Evolutionary conservation across 2,888 invertebrate species (phyloP).

Genomic region (Odontomyia ornata): DNA sequence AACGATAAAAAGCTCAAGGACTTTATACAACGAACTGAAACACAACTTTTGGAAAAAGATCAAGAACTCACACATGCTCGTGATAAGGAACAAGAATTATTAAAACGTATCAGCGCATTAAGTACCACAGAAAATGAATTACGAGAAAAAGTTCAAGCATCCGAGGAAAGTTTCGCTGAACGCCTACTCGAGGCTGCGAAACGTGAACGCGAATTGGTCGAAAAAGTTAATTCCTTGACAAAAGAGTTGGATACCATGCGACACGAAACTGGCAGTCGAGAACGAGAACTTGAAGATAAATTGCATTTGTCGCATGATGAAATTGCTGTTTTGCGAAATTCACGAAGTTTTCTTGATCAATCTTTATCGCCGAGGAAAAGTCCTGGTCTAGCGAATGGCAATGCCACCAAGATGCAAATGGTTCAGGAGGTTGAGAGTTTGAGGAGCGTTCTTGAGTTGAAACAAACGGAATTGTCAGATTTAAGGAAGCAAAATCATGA

Average conservation of each 20-base stretch:
- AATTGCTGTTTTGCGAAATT: conserved; percentile 55
- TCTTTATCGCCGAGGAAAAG: conserved; percentile 47
- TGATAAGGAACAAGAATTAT: conserved; percentile 58
- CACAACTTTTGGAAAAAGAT: conserved; percentile 57
- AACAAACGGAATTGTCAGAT: conserved; percentile 84
- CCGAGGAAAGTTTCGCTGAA: conserved; percentile 56
- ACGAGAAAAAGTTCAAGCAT: conserved; percentile 55
- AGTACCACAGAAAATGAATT: conserved; percentile 57
- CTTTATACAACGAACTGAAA: conserved; percentile 56
- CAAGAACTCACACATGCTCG: conserved; percentile 63
- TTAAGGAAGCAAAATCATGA: conserved; percentile 77
- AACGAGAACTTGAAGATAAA: conserved; percentile 61
- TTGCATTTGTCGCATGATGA: conserved; percentile 61
- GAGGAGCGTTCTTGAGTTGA: conserved; percentile 86
- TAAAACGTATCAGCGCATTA: conserved; percentile 55
- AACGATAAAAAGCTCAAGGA: conserved; percentile 56
- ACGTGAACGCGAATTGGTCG: conserved; percentile 59
- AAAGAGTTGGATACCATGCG: conserved; percentile 59
- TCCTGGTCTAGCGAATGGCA: conserved; percentile 57
- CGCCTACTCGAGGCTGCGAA: conserved; percentile 55
- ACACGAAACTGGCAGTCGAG: conserved; percentile 56
- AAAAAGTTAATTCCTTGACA: conserved; percentile 57
- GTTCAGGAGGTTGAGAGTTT: conserved; percentile 83
- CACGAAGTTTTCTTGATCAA: conserved; percentile 48
- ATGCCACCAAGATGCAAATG: conserved; percentile 58